These are phyloP conservation scores for Coptotermes formosanus DNA, from an alignment of 1,140 invertebrate species.

Conservation along the genomic window DNA sequence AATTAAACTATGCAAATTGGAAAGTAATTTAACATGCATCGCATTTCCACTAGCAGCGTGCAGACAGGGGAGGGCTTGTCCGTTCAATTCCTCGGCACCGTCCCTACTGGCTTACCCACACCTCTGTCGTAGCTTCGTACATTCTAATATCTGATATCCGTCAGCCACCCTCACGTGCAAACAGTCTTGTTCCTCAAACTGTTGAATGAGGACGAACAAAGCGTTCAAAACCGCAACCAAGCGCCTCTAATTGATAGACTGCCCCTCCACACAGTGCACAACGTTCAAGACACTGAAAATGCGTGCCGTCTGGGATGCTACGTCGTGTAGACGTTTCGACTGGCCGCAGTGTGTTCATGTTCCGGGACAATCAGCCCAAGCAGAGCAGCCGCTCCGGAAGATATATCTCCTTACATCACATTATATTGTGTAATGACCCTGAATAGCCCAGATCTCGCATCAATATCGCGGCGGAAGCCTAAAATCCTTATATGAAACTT, in stretches of 20 bases:
- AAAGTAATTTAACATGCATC: conserved; percentile 19
- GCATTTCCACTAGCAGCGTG: conserved; percentile 5
- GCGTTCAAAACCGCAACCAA: no score
- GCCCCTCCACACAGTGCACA: background rate
- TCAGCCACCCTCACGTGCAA: background rate
- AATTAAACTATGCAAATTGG: conserved; percentile 19
- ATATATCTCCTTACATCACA: no score
- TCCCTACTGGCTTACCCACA: background rate
- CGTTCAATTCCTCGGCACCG: background rate
- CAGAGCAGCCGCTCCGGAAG: no score
- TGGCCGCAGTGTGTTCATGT: no score
- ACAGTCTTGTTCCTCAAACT: background rate
- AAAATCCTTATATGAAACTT: no score
- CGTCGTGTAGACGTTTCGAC: no score
- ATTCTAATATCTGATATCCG: background rate
- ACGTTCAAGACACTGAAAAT: no score
- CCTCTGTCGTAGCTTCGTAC: background rate
- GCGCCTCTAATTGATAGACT: background rate
- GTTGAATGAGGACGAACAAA: background rate
- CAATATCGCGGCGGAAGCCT: no score
- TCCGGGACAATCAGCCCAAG: no score
- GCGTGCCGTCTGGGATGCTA: no score
- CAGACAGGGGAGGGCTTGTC: background rate
- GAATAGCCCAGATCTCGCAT: no score
- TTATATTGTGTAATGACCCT: no score